Evolutionary conservation across 2,888 invertebrate species (phyloP).

Genomic region (Acanthacorydalis orientalis): DNA sequence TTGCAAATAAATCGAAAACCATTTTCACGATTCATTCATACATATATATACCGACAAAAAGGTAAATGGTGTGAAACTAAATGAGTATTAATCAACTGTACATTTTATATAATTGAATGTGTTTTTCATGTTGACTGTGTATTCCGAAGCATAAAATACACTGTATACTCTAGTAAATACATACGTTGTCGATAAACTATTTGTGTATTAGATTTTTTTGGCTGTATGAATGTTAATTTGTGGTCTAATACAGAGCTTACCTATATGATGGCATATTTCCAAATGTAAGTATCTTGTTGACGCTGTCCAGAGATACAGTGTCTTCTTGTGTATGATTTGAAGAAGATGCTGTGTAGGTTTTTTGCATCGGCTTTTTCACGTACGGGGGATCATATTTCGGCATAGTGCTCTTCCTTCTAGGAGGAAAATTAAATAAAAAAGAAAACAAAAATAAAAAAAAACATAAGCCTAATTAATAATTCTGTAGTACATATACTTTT

Average conservation of each 20-base stretch:
- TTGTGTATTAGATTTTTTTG: too few relatives aligned
- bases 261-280: constrained; percentile 59
- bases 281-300: constrained; percentile 66
- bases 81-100: too few relatives aligned
- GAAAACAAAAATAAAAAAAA: constrained; percentile 12
- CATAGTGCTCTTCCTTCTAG: constrained; percentile 76
- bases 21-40: too few relatives aligned
- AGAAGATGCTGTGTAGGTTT: constrained; percentile 50
- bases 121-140: too few relatives aligned
- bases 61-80: too few relatives aligned
- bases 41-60: too few relatives aligned
- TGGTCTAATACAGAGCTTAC: constrained; percentile 27
- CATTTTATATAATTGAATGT: too few relatives aligned
- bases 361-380: constrained; percentile 65
- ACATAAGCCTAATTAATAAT: constrained; percentile 8
- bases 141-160: too few relatives aligned
- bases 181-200: too few relatives aligned
- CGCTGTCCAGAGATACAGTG: constrained; percentile 54
- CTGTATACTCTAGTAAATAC: too few relatives aligned
- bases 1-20: background rate
- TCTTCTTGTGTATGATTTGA: constrained; percentile 66
- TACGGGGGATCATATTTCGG: constrained; percentile 80
- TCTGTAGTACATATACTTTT: background rate
- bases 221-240: too few relatives aligned
- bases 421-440: constrained; percentile 13